A percentile compares a stretch with the other conserved stretches of the same genome.
These are phyloP conservation scores for Schizopygopsis pylzovi DNA, from an alignment of 2,797 vertebrate species.

Conservation along the genomic window DNA sequence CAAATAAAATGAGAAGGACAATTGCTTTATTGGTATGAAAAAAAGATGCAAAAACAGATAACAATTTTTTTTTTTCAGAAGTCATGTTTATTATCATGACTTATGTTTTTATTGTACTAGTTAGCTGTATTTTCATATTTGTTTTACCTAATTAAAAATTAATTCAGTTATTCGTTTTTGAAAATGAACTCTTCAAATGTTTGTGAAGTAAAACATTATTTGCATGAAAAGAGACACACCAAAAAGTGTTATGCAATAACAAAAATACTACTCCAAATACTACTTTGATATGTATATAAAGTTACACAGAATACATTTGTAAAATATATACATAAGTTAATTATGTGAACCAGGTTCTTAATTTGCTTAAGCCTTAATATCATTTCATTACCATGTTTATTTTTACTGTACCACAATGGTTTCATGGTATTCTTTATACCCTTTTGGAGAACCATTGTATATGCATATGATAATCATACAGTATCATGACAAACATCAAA, in stretches of 20 bases:
- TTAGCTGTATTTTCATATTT: too few species aligned
- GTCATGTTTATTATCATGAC: too few species aligned
- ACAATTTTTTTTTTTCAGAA: too few species aligned
- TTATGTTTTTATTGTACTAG: too few species aligned
- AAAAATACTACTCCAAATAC: too few species aligned
- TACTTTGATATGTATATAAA: background rate
- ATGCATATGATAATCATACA: background rate
- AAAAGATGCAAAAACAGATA: background rate
- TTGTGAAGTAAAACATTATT: background rate
- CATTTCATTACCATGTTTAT: background rate
- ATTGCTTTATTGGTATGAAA: background rate
- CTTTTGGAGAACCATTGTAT: background rate
- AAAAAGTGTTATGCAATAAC: background rate
- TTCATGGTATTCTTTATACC: background rate
- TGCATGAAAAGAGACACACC: background rate
- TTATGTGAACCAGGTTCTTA: too few species aligned
- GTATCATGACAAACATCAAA: background rate
- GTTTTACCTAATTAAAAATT: too few species aligned
- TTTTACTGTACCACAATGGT: background rate
- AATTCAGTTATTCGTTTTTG: too few species aligned
- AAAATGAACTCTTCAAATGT: too few species aligned
- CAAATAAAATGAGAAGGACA: background rate
- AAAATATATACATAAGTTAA: background rate
- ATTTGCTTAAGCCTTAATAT: background rate
- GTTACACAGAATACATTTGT: background rate